Evolutionary conservation across 2,113 vertebrate genomes (phyloP).

Genomic region (Nipponia nippon): DNA sequence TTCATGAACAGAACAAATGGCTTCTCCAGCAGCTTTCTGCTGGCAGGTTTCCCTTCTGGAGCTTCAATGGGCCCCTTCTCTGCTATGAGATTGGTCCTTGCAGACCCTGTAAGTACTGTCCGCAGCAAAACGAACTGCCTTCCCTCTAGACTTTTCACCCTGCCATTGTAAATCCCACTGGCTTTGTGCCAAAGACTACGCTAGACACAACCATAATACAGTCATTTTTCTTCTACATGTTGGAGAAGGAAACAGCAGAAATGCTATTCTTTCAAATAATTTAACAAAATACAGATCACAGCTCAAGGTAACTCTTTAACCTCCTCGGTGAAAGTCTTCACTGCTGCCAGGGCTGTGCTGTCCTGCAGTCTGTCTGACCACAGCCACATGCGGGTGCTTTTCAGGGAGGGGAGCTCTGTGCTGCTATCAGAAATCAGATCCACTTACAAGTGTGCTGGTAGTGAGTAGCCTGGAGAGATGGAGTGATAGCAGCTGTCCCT

Average conservation of each 20-base stretch:
- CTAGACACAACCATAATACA: conserved; percentile 67
- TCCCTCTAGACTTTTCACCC: conserved; percentile 65
- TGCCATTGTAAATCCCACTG: conserved; percentile 63
- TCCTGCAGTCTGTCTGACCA: background rate
- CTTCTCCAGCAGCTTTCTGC: conserved; percentile 53
- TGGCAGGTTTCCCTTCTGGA: conserved; percentile 30
- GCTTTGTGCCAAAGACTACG: conserved; percentile 39
- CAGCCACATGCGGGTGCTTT: background rate
- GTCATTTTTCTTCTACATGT: conserved; percentile 66
- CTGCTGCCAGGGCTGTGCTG: conserved; percentile 1
- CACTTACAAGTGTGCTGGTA: background rate
- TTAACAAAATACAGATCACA: conserved; percentile 69
- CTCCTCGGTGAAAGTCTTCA: conserved; percentile 17
- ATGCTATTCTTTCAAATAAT: conserved; percentile 66
- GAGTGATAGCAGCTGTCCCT: background rate
- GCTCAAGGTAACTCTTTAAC: conserved; percentile 67
- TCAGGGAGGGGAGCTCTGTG: background rate
- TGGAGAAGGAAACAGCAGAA: conserved; percentile 69
- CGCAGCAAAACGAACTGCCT: conserved; percentile 35
- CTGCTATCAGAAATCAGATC: background rate
- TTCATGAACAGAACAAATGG: conserved; percentile 19
- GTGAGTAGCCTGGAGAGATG: background rate
- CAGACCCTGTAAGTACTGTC: conserved; percentile 48
- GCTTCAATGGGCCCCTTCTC: background rate
- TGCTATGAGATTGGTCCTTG: background rate